Evolutionary conservation across 2,888 invertebrate species (phyloP).

Genomic region (Andrena praecox): DNA sequence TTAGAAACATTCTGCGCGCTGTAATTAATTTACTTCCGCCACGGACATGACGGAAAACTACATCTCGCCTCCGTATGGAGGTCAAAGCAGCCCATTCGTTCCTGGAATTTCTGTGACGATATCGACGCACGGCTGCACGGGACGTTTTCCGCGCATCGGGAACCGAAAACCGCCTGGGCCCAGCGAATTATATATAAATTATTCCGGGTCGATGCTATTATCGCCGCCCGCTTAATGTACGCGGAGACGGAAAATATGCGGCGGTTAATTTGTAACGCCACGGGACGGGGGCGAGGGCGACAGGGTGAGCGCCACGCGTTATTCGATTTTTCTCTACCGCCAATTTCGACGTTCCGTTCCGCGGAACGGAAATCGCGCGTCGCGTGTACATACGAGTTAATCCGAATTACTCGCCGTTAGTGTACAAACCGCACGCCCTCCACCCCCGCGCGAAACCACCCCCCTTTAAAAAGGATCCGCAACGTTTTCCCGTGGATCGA

Average conservation of each 20-base stretch:
- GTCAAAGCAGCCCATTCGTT: background rate
- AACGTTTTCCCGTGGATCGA: background rate
- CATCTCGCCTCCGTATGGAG: background rate
- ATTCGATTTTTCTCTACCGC: slow-evolving; percentile 61
- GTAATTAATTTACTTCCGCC: slow-evolving; percentile 34
- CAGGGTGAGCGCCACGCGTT: slow-evolving; percentile 13
- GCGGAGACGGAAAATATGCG: slow-evolving; percentile 66
- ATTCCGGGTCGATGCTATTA: slow-evolving; percentile 59
- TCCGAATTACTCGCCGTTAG: slow-evolving; percentile 48
- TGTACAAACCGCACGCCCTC: slow-evolving; percentile 14
- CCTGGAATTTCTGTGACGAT: background rate
- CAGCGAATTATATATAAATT: slow-evolving; percentile 62
- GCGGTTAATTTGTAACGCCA: slow-evolving; percentile 70
- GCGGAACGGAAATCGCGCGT: slow-evolving; percentile 36
- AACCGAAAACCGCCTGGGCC: slow-evolving; percentile 14
- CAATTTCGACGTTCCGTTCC: slow-evolving; percentile 30
- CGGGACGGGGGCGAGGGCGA: slow-evolving; percentile 14
- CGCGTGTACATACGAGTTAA: slow-evolving; percentile 43
- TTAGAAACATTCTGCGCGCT: slow-evolving; percentile 14
- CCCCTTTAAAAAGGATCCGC: slow-evolving; percentile 15
- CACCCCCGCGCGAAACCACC: background rate
- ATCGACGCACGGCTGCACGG: background rate
- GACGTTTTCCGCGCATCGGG: slow-evolving; percentile 8
- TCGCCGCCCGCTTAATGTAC: slow-evolving; percentile 53
- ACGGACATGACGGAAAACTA: background rate